These are phyloP conservation scores for Microchrysa polita DNA, from an alignment of 2,888 invertebrate genomes.

Conservation along the genomic window DNA sequence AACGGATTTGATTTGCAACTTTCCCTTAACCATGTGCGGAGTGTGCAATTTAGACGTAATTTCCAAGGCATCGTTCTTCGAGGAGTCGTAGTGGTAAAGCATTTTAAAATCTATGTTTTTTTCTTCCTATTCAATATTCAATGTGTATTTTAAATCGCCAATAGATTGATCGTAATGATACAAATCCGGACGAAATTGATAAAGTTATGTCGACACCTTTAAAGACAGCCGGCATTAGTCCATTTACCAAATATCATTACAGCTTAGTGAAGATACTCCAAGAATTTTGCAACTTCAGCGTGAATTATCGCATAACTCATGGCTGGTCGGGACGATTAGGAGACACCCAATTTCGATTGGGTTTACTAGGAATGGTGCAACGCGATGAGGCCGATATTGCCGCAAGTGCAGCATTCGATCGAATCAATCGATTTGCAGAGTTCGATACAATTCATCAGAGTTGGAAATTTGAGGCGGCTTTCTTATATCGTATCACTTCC, in stretches of 20 bases:
- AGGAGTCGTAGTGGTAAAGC: constrained; percentile 59
- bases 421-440: constrained; percentile 59
- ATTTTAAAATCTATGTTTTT: background rate
- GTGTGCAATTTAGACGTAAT: constrained; percentile 54
- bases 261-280: constrained; percentile 55
- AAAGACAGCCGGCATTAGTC: constrained; percentile 57
- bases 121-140: background rate
- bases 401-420: constrained; percentile 59
- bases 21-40: constrained; percentile 55
- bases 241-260: constrained; percentile 60
- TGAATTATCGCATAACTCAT: constrained; percentile 59
- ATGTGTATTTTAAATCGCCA: background rate
- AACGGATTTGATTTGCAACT: constrained; percentile 46
- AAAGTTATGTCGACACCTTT: constrained; percentile 53
- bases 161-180: constrained; percentile 60
- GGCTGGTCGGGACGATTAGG: constrained; percentile 61
- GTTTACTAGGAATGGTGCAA: constrained; percentile 58
- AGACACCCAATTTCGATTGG: constrained; percentile 57
- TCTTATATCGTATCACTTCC: constrained; percentile 60
- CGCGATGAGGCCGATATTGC: constrained; percentile 62
- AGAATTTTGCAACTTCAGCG: constrained; percentile 59
- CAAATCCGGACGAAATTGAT: constrained; percentile 56
- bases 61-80: constrained; percentile 58
- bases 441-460: constrained; percentile 61
- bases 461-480: constrained; percentile 60